A percentile compares a stretch with the other conserved stretches of the same genome.
Conservation (phyloP, 2,113 vertebrate species). For the Sclerurus mexicanus region DNA sequence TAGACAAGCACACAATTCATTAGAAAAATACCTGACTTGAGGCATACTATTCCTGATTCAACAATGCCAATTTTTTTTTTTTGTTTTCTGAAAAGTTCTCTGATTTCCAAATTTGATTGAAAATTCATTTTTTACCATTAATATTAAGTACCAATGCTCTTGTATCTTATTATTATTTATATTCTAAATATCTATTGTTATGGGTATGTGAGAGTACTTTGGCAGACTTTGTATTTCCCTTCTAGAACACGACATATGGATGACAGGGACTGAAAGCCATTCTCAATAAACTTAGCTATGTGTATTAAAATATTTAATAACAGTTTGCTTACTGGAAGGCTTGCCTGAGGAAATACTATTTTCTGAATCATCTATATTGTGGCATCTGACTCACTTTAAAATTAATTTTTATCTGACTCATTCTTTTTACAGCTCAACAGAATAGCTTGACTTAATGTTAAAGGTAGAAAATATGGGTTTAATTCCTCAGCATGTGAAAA, state of each 20-base stretch:
- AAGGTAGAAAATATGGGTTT: not conserved
- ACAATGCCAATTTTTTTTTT: not conserved
- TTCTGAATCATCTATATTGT: not conserved
- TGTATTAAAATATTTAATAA: conserved; percentile 24
- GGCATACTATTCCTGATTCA: not conserved
- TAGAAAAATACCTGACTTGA: not conserved
- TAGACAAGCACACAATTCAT: not conserved
- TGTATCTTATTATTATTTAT: not conserved
- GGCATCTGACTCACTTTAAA: not conserved
- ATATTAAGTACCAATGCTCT: not conserved
- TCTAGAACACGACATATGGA: not conserved
- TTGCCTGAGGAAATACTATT: not conserved
- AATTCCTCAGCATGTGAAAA: not conserved
- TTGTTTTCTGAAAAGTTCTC: not conserved
- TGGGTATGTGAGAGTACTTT: not conserved
- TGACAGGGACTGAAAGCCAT: not conserved
- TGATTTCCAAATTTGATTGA: not conserved
- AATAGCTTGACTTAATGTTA: not conserved
- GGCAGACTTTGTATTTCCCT: not conserved
- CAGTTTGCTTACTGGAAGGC: not conserved
- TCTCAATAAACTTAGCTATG: not conserved
- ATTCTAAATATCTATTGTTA: not conserved
- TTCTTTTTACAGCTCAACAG: not conserved
- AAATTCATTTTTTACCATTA: not conserved
- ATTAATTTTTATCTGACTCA: not conserved